Evolutionary conservation across 1,140 invertebrate genomes (phyloP), one percentile per base, ranked within the genome.

Genomic region (Calosoma granatense): DNA sequence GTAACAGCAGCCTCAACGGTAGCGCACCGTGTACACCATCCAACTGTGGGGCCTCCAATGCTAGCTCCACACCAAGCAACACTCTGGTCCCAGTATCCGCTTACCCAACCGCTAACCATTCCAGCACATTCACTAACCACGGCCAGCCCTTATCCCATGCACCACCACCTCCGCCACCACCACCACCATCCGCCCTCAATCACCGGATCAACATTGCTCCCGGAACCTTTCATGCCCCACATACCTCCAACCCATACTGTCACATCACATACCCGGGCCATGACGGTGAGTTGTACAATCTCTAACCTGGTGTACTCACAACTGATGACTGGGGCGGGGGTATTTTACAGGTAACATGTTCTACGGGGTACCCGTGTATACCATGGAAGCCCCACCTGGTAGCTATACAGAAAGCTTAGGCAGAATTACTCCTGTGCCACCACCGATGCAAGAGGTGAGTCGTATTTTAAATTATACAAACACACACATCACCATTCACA

Each of bases 11-110:
- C 41, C 19, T 6, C 54, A 52, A 23, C 47, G 59, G 1, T 1
- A 47, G n/a, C 61, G 9, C 59, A 60, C 60, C 21, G 59, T 61
- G 17, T 65, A 64, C 47, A 65, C 61, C 56, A 60, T 57, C 30
- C 62, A 63, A 53, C 59, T 62, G 17, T 54, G 54, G 39, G 30
- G 57, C 15, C 52, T 4, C 17, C 56, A 53, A 3, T 54, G 51
- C 52, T 59, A n/a, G n/a, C n/a, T n/a, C n/a, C n/a, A 55, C 54
- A 20, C 22, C 19, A 54, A 56, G 2, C 54, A 22, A 51, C 15
- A 52, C n/a, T 39, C 58, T 20, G 6, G 19, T 19, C 43, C 22
- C 22, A 43, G 26, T 36, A 36, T 36, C 26, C 26, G 26, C n/a
- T n/a, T n/a, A n/a, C n/a, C 26, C 26, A 36, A 36, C 20, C 52